Conservation (phyloP, 2,888 invertebrate species). For the Dicycla oo region DNA sequence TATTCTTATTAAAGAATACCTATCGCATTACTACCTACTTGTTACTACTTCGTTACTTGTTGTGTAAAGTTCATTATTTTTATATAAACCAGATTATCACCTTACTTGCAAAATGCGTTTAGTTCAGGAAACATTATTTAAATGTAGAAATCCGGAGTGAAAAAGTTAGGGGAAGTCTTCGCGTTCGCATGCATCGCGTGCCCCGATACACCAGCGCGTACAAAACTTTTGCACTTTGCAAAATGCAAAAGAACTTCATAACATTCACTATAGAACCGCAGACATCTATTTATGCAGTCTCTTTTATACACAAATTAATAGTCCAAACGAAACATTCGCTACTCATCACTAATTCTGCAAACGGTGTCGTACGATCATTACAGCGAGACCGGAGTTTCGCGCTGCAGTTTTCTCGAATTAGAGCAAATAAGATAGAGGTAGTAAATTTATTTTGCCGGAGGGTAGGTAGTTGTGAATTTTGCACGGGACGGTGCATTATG, state of each 20-base stretch:
- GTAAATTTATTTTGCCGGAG: slow-evolving; percentile 87
- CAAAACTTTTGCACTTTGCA: slow-evolving; percentile 85
- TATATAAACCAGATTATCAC: slow-evolving; percentile 47
- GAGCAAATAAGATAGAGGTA: slow-evolving; percentile 88
- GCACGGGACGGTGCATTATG: slow-evolving; percentile 87
- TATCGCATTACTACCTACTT: background rate
- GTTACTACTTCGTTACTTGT: background rate
- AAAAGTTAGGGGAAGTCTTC: slow-evolving; percentile 78
- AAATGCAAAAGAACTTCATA: slow-evolving; percentile 84
- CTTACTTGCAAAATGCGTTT: slow-evolving; percentile 70
- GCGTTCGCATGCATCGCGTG: slow-evolving; percentile 80
- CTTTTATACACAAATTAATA: slow-evolving; percentile 69
- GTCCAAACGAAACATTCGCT: slow-evolving; percentile 63
- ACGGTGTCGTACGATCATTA: slow-evolving; percentile 74
- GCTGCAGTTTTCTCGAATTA: slow-evolving; percentile 85
- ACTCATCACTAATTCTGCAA: slow-evolving; percentile 72
- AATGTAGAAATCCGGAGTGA: slow-evolving; percentile 81
- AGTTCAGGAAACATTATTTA: slow-evolving; percentile 80
- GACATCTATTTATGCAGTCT: slow-evolving; percentile 71
- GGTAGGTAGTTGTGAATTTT: slow-evolving; percentile 88
- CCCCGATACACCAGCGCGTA: slow-evolving; percentile 77
- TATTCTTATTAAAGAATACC: slow-evolving; percentile 10
- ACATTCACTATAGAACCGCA: slow-evolving; percentile 74
- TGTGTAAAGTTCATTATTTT: slow-evolving; percentile 16
- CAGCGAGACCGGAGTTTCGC: slow-evolving; percentile 73